These are phyloP conservation scores for Euglossa dilemma DNA, from an alignment of 1,140 invertebrate genomes.

Conservation along the genomic window DNA sequence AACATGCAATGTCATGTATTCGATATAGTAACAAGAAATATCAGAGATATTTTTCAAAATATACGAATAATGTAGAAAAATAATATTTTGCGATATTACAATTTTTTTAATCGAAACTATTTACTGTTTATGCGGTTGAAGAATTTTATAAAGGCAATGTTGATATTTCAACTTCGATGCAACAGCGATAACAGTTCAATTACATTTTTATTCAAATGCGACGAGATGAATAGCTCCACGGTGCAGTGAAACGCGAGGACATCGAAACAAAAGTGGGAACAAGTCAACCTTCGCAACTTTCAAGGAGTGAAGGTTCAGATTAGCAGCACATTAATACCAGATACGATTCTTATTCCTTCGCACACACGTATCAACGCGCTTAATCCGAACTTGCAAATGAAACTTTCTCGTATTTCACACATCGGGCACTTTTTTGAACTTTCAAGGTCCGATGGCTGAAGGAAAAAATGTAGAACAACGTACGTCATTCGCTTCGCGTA, in stretches of 20 bases:
- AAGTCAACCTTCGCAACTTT: slow-evolving; percentile 29
- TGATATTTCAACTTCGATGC: not conserved
- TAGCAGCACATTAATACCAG: not conserved
- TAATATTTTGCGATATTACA: too few species aligned
- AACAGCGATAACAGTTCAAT: not conserved
- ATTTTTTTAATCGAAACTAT: not conserved
- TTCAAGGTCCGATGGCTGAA: not conserved
- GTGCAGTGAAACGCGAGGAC: slow-evolving; percentile 2
- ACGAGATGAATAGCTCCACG: not conserved
- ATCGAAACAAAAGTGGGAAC: slow-evolving; percentile 33
- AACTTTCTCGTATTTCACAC: not conserved
- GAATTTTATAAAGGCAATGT: not conserved
- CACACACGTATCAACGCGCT: not conserved
- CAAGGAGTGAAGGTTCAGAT: slow-evolving; percentile 24
- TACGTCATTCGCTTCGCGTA: not conserved
- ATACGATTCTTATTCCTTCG: not conserved
- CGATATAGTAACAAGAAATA: not conserved
- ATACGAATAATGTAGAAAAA: too few species aligned
- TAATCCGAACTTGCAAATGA: not conserved
- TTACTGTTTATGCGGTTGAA: not conserved
- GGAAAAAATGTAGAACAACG: not conserved
- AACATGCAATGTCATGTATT: too few species aligned
- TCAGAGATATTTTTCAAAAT: not conserved
- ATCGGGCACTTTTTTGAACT: not conserved
- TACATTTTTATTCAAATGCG: not conserved